These are phyloP conservation scores for Periparus ater DNA, from an alignment of 2,797 vertebrate genomes.

Conservation along the genomic window DNA sequence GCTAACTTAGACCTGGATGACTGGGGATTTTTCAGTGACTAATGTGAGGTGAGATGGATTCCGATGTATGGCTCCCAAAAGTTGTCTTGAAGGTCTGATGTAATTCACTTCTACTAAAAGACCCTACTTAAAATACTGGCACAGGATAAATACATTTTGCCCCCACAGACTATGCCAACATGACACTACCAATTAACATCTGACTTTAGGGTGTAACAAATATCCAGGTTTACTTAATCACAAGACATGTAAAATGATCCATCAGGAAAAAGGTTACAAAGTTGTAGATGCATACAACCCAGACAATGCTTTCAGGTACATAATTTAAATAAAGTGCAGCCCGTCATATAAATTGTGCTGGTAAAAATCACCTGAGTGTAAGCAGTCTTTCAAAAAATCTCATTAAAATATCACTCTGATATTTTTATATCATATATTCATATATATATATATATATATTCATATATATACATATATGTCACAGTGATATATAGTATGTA, in stretches of 20 bases:
- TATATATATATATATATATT: too few species aligned
- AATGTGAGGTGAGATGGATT: background rate
- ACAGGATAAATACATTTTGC: background rate
- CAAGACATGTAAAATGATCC: background rate
- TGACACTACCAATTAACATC: background rate
- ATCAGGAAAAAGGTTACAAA: background rate
- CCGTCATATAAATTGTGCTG: background rate
- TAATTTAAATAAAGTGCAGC: background rate
- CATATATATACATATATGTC: too few species aligned
- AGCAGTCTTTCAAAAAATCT: background rate
- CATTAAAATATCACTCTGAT: background rate
- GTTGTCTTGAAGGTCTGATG: background rate
- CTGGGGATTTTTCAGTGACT: background rate
- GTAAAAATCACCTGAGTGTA: background rate
- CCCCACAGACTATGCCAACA: background rate
- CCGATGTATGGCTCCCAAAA: background rate
- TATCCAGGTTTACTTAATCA: background rate
- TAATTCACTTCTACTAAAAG: background rate
- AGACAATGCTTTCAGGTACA: background rate
- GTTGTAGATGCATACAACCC: background rate
- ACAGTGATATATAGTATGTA: background rate
- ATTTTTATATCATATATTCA: background rate
- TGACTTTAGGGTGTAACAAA: background rate
- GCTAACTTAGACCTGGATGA: background rate
- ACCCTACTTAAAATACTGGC: background rate